Conservation (phyloP, 2,888 invertebrate species). For the Ophraella communa region DNA sequence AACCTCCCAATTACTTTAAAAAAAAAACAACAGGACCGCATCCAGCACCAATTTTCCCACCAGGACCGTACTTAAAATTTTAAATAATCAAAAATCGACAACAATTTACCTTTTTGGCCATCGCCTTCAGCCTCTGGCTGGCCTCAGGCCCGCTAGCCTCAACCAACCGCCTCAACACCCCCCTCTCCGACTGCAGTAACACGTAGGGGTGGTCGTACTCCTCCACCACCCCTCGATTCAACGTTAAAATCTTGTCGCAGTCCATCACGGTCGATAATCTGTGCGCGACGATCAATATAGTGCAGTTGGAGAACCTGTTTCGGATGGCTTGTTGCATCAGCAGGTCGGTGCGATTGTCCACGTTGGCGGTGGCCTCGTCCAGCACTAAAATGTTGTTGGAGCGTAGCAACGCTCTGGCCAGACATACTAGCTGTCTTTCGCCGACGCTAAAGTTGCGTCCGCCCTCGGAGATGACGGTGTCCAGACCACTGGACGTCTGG, state of each 20-base stretch:
- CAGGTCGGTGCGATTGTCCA: conserved; percentile 80
- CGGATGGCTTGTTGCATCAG: conserved; percentile 81
- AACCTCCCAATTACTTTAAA: too few relatives aligned
- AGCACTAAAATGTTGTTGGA: conserved; percentile 56
- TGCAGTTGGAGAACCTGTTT: conserved; percentile 76
- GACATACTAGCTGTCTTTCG: conserved; percentile 65
- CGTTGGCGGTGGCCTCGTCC: conserved; percentile 85
- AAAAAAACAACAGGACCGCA: too few relatives aligned
- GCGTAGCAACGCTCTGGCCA: conserved; percentile 70
- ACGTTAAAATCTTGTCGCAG: conserved; percentile 82
- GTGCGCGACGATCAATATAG: conserved; percentile 87
- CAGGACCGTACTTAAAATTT: too few relatives aligned
- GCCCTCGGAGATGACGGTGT: conserved; percentile 65
- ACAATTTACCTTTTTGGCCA: conserved; percentile 50
- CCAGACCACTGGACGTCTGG: conserved; percentile 64
- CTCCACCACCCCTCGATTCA: conserved; percentile 77
- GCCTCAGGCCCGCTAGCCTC: conserved; percentile 55
- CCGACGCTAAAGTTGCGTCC: conserved; percentile 60
- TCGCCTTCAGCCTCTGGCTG: conserved; percentile 42
- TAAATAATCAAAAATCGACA: too few relatives aligned
- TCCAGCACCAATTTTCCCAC: too few relatives aligned
- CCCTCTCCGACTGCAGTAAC: conserved; percentile 66
- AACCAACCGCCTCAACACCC: conserved; percentile 71
- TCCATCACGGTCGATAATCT: conserved; percentile 80
- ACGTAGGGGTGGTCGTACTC: conserved; percentile 81